Percentiles rank a stretch among this genome's conserved stretches.
Conservation (phyloP, 2,797 vertebrate species). For the Sylvia borin region DNA sequence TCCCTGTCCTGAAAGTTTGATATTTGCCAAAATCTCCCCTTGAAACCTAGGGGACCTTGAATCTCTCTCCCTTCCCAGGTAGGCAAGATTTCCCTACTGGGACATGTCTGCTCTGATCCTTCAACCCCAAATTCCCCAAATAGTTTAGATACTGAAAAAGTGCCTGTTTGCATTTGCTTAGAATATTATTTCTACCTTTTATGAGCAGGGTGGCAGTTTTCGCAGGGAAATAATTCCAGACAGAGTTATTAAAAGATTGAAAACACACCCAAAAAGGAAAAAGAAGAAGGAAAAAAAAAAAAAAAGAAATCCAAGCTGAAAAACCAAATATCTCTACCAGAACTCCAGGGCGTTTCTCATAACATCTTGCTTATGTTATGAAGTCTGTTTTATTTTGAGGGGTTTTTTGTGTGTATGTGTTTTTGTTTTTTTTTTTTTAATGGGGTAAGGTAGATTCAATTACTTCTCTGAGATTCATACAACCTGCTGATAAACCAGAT, state of each 20-base stretch:
- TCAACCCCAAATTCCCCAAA: not conserved
- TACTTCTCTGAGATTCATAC: not conserved
- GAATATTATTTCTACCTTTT: not conserved
- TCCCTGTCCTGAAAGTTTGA: not conserved
- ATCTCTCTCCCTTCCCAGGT: not conserved
- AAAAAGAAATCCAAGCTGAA: not conserved
- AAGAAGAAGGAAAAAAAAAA: not conserved
- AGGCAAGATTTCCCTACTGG: not conserved
- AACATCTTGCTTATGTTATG: slow-evolving; percentile 28
- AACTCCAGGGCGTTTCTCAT: not conserved
- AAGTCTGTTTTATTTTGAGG: not conserved
- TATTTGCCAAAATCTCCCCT: not conserved
- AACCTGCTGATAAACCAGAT: not conserved
- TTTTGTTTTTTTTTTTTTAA: not conserved
- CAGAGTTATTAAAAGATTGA: slow-evolving; percentile 57
- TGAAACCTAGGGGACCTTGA: not conserved
- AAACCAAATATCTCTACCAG: slow-evolving; percentile 48
- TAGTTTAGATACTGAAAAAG: not conserved
- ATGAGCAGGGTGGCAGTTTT: slow-evolving; percentile 9
- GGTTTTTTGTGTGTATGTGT: not conserved
- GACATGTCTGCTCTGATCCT: not conserved
- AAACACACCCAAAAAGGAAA: not conserved
- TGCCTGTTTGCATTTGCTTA: not conserved
- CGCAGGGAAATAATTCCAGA: not conserved
- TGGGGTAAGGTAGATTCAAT: not conserved